Evolutionary conservation across 2,113 vertebrate species (phyloP).

Genomic region (Scortum barcoo): DNA sequence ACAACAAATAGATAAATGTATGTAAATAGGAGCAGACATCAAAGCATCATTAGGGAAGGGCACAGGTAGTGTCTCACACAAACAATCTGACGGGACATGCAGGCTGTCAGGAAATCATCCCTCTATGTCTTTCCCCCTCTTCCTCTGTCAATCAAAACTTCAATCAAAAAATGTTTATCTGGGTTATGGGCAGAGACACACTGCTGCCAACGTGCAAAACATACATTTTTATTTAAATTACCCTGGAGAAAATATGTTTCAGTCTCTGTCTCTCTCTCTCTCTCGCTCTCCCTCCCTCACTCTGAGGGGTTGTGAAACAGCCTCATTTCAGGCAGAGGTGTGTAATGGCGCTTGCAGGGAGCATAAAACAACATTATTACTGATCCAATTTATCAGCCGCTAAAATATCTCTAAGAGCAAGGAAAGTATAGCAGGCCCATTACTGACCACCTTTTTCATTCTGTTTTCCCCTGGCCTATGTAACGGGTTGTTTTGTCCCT

Average conservation of each 20-base stretch:
- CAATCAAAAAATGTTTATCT: not conserved
- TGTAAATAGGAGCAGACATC: not conserved
- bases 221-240: not conserved
- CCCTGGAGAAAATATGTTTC: not conserved
- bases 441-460: slow-evolving; percentile 22
- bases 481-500: not conserved
- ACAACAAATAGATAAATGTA: not conserved
- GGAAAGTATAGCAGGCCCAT: slow-evolving; percentile 10
- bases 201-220: not conserved
- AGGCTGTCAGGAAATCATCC: not conserved
- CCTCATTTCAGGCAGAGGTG: slow-evolving; percentile 8
- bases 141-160: slow-evolving; percentile 9
- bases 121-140: not conserved
- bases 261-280: not conserved
- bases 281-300: not conserved
- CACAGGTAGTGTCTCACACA: not conserved
- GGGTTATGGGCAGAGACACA: not conserved
- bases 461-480: not conserved
- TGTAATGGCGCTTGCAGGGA: slow-evolving; percentile 49
- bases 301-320: slow-evolving; percentile 5
- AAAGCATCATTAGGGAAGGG: not conserved
- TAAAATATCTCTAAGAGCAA: slow-evolving; percentile 48
- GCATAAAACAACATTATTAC: slow-evolving; percentile 63
- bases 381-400: slow-evolving; percentile 40
- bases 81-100: not conserved